phyloP scores from a whole-genome alignment of 2,113 vertebrate genomes.

The Colius striatus region DNA sequence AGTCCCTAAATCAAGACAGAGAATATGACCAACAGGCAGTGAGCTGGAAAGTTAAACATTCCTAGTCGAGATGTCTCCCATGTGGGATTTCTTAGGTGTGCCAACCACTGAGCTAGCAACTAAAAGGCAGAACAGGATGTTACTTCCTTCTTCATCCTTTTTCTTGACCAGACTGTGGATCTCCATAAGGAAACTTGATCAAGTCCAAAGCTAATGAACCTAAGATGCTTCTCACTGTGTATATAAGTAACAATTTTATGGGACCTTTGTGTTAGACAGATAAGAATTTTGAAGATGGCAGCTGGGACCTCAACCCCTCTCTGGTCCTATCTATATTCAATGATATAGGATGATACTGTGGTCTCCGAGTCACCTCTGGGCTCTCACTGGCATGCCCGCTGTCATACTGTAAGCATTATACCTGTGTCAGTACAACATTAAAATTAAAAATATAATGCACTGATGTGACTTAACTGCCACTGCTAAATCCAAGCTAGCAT shows the following conservation, averaged over 20 bases:
- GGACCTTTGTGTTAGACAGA: not conserved
- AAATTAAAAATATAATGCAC: not conserved
- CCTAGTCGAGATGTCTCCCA: not conserved
- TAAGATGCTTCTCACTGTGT: not conserved
- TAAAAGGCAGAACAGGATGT: not conserved
- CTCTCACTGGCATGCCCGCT: not conserved
- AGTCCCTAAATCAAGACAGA: not conserved
- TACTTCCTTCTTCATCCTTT: not conserved
- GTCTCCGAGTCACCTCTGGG: not conserved
- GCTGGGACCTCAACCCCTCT: not conserved
- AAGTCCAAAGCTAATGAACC: not conserved
- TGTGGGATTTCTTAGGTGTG: not conserved
- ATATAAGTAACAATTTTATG: not conserved
- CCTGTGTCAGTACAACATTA: not conserved
- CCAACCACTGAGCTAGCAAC: not conserved
- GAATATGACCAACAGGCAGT: not conserved
- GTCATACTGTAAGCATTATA: not conserved
- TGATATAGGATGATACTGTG: not conserved
- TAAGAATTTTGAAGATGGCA: not conserved
- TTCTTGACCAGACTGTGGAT: not conserved
- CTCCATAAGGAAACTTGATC: not conserved
- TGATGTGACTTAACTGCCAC: not conserved
- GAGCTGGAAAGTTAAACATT: not conserved
- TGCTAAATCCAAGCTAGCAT: not conserved
- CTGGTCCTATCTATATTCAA: not conserved